Evolutionary conservation across 2,888 invertebrate species (phyloP), one percentile per base, ranked within the genome.

Genomic region (Mamestra brassicae): DNA sequence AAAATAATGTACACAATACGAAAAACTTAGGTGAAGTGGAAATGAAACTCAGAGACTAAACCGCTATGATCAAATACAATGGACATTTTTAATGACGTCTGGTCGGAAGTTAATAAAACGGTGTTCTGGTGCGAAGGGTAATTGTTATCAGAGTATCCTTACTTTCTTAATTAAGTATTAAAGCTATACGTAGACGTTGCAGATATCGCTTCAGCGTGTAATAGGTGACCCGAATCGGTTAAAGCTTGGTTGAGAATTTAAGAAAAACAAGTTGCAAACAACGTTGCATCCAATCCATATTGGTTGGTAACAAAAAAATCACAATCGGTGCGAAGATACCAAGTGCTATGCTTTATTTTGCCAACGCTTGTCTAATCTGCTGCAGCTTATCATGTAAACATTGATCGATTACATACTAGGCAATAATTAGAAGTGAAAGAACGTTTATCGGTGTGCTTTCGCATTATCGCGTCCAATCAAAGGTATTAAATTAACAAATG

Each of bases 11-110:
- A 69, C 52, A 75, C 50, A 79, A 68, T 54, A 67, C 57, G 55
- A 70, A 78, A 78, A 67, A 74, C 58, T 71, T 66, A 64, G 42
- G 64, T 68, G 66, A 60, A 73, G 63, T 69, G 55, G 57, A 73
- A 74, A 77, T 68, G 34, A 74, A 76, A 74, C 71, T 63, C 65
- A 63, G 70, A 65, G 65, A 71, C 71, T 67, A 60, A 68, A 50
- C 38, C n/a, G 68, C 80, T 62, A 60, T 74, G 74, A 71, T 76
- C 61, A 84, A 80, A 80, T 62, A 77, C 65, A 76, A 76, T 68
- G 63, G 77, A 38, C 62, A 65, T 68, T 68, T 58, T 71, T 79
- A 83, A 81, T 79, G 67, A 78, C 52, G 71, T 81, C 80, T 81
- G 75, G 75, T 74, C 65, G 74, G 64, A 71, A 79, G 61, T 74